Evolutionary conservation across 1,140 invertebrate genomes (phyloP).

Genomic region (Coenobita brevimanus): DNA sequence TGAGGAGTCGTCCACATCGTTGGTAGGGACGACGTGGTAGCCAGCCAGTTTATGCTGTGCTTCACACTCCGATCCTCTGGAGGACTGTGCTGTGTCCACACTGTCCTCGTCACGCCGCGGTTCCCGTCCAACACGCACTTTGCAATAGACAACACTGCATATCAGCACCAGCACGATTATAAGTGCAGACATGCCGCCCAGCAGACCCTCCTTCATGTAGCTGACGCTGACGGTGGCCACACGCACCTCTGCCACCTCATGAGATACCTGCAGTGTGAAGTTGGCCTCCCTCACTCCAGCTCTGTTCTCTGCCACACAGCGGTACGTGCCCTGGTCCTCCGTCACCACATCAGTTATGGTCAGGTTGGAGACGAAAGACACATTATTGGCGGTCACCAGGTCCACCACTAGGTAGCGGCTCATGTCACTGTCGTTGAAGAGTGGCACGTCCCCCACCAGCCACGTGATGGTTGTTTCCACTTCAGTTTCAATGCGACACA

Average conservation of each 20-base stretch:
- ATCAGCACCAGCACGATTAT: constrained; percentile 38
- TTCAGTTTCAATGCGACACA: constrained; percentile 81
- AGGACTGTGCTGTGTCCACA: constrained; percentile 32
- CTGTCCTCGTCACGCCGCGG: constrained; percentile 38
- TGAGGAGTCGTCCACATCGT: constrained; percentile 33
- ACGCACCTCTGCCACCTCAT: constrained; percentile 62
- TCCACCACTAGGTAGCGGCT: constrained; percentile 36
- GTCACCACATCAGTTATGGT: constrained; percentile 81
- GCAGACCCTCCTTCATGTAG: constrained; percentile 44
- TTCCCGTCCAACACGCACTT: constrained; percentile 23
- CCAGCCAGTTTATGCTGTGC: constrained; percentile 77
- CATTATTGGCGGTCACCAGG: constrained; percentile 58
- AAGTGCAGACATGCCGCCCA: constrained; percentile 21
- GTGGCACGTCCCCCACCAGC: constrained; percentile 75
- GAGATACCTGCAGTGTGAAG: constrained; percentile 80
- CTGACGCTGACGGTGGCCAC: constrained; percentile 37
- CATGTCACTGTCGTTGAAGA: constrained; percentile 76
- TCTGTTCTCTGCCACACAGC: constrained; percentile 84
- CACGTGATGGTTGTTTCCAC: constrained; percentile 80
- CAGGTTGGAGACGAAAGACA: constrained; percentile 75
- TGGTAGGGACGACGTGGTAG: constrained; percentile 81
- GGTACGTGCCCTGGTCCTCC: constrained; percentile 84
- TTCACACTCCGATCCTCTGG: constrained; percentile 39
- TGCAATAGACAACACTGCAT: constrained; percentile 48
- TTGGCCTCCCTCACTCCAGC: constrained; percentile 81